A percentile compares a stretch with the other conserved stretches of the same genome.
These are phyloP conservation scores for Amniataba percoides DNA, from an alignment of 2,797 vertebrate genomes.

Conservation along the genomic window DNA sequence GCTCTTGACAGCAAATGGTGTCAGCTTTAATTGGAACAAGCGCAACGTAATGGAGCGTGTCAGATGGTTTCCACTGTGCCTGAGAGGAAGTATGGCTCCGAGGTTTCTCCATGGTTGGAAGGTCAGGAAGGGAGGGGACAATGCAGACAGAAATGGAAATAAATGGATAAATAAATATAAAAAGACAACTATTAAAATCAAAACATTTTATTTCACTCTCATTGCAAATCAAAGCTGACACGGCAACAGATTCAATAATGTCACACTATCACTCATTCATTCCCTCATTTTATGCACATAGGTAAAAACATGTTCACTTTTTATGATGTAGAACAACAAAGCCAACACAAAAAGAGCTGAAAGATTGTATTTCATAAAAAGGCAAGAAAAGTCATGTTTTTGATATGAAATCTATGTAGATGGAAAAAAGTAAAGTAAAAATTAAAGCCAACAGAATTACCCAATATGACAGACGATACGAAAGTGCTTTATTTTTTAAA, in stretches of 20 bases:
- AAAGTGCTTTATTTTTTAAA: neutral
- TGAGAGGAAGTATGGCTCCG: conserved; percentile 67
- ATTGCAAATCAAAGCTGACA: conserved; percentile 18
- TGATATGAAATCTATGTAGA: neutral
- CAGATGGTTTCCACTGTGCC: conserved; percentile 80
- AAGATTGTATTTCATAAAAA: neutral
- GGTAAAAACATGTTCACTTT: neutral
- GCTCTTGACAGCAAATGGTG: conserved; percentile 90
- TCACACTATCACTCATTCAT: neutral
- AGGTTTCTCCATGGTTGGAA: conserved; percentile 59
- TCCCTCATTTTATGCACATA: neutral
- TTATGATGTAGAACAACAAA: neutral
- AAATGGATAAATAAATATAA: neutral
- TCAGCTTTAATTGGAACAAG: conserved; percentile 93
- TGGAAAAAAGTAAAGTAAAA: neutral
- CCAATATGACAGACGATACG: neutral
- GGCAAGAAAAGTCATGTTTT: neutral
- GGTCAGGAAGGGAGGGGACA: conserved; percentile 41
- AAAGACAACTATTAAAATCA: neutral
- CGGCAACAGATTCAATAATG: neutral
- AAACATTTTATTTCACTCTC: conserved; percentile 7
- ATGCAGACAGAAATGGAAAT: conserved; percentile 24
- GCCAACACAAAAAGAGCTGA: neutral
- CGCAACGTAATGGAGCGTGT: conserved; percentile 89
- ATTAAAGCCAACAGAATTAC: neutral